These are phyloP conservation scores for Calephelis nemesis DNA, from an alignment of 1,140 invertebrate genomes.

Conservation along the genomic window DNA sequence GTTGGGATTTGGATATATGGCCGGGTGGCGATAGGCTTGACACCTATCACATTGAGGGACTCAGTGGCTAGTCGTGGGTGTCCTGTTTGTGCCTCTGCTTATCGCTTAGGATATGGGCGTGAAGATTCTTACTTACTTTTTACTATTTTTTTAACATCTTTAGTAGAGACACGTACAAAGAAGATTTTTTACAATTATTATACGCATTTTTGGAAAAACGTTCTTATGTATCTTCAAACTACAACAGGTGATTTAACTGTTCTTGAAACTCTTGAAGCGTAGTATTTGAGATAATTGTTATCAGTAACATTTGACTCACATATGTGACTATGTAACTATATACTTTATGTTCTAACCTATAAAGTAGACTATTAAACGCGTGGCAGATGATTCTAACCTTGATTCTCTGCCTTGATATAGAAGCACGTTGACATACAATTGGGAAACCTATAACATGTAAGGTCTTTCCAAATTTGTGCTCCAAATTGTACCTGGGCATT, in stretches of 20 bases:
- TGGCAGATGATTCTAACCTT: neutral
- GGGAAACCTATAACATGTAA: neutral
- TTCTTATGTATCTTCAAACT: neutral
- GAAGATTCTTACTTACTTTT: too few relatives aligned
- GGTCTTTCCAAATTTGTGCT: too few relatives aligned
- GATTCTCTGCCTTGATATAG: neutral
- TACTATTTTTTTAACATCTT: neutral
- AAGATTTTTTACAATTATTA: too few relatives aligned
- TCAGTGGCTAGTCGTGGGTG: too few relatives aligned
- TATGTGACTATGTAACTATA: neutral
- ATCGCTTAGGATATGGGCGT: too few relatives aligned
- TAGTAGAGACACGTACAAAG: neutral
- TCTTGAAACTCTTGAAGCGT: conserved; percentile 12
- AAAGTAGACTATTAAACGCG: neutral
- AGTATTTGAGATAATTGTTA: conserved; percentile 8
- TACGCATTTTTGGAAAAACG: too few relatives aligned
- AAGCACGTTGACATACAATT: neutral
- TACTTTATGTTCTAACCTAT: neutral
- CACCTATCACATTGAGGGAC: too few relatives aligned
- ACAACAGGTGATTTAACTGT: neutral
- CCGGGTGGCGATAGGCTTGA: too few relatives aligned
- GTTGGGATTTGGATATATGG: too few relatives aligned
- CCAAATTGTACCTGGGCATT: too few relatives aligned
- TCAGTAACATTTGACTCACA: neutral
- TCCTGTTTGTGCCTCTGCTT: too few relatives aligned